Base-by-base conservation (phyloP, 2,113 vertebrate genomes). In the Rhineura floridana region DNA sequence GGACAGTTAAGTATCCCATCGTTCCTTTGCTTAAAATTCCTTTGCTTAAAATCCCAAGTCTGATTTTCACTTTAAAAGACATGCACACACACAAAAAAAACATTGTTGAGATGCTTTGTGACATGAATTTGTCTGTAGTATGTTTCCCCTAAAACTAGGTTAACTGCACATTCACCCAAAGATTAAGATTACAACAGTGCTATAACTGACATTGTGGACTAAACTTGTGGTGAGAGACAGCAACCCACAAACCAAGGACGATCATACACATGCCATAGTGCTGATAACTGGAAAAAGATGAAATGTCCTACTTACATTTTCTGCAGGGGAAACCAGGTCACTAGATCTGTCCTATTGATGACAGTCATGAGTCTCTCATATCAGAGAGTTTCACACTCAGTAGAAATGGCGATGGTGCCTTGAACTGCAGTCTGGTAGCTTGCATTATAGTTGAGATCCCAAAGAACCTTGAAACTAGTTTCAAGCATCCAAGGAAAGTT, bases 231-330 rank as follows among this genome's bases (percentile, higher is more conserved):
- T 90, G 10, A 81, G 81, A 92, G 63, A 5, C 12, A 4, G 44
- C 2, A 81, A 82, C 95, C 21, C 95, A 65, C 93, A 81, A 87
- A 90, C 46, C 67, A 7, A 0, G 76, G 48, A 81, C 42, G 70
- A 46, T 63, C 12, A 28, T 36, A 0, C 13, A 0, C 83, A 90
- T 69, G 91, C 86, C 90, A 55, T 6, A 55, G 10, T 92, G 94
- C 90, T 69, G 82, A 72, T 70, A 73, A 84, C 81, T 87, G 88
- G 33, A 92, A 93, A 93, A 75, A 75, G 65, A 87, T 15, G 46
- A 84, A 28, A 7, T 94, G 96, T 19, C 96, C 96, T 90, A 95
- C 81, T 96, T 96, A 87, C 73, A 3, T 84, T 93, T 93, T 77
- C 87, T 33, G 5, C 9, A 28, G 72, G 36, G 70, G 28, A 86